A percentile compares a stretch with the other conserved stretches of the same genome.
phyloP scores from a whole-genome alignment of 2,888 invertebrate species.

The Apodemia zela region DNA sequence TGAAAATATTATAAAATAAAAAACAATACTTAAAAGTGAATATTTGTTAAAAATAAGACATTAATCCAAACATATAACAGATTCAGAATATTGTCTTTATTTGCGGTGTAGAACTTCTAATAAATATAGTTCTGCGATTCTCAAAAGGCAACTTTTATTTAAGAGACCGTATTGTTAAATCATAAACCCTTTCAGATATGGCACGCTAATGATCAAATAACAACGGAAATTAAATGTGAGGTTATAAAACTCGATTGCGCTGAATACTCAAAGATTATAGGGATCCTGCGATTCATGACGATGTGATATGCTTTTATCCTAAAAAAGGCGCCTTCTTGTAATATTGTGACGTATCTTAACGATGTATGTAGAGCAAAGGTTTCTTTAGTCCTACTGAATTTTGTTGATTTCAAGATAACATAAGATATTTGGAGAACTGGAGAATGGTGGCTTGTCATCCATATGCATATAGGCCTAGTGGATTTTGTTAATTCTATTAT shows the following conservation, averaged over 20 bases:
- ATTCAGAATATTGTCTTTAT: too few species aligned
- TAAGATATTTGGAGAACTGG: too few species aligned
- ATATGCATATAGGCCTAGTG: too few species aligned
- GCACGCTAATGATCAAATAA: slow-evolving; percentile 11
- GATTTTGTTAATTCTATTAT: too few species aligned
- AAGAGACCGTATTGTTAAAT: background rate
- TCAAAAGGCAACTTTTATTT: background rate
- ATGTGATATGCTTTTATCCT: background rate
- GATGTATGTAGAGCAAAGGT: background rate
- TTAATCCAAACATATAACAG: too few species aligned
- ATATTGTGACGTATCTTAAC: background rate
- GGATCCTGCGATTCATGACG: background rate
- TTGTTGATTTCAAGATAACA: too few species aligned
- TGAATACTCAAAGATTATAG: background rate
- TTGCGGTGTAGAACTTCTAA: background rate
- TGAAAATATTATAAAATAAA: too few species aligned
- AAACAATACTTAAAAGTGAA: too few species aligned
- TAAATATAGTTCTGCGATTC: background rate
- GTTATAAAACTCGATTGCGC: slow-evolving; percentile 4
- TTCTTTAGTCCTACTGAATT: background rate
- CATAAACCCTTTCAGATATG: slow-evolving; percentile 4
- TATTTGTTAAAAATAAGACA: too few species aligned
- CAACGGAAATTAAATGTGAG: background rate
- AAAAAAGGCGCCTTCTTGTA: background rate
- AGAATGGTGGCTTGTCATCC: too few species aligned